Evolutionary conservation across 2,888 invertebrate genomes (phyloP).

Genomic region (Mechanitis messenoides): DNA sequence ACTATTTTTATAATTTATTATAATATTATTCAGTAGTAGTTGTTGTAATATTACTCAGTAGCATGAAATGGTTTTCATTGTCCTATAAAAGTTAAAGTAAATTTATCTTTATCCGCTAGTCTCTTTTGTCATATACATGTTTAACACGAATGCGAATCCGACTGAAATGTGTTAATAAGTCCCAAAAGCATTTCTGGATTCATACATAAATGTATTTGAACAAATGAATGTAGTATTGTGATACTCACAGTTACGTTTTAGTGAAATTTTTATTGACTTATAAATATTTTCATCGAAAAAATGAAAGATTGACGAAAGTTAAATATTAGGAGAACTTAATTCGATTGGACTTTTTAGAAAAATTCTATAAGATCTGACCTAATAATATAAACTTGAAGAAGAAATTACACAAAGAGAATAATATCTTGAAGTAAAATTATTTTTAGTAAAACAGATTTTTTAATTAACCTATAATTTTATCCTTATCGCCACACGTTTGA

Average conservation of each 20-base stretch:
- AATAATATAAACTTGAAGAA: not conserved
- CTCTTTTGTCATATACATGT: slow-evolving; percentile 33
- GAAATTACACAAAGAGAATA: not conserved
- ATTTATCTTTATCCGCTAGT: slow-evolving; percentile 11
- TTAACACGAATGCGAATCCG: slow-evolving; percentile 67
- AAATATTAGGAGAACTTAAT: slow-evolving; percentile 1
- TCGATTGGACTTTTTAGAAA: not conserved
- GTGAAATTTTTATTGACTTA: not conserved
- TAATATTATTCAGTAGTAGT: too few species aligned
- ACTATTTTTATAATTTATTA: too few species aligned
- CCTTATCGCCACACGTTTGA: too few species aligned
- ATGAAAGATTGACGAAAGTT: slow-evolving; percentile 3
- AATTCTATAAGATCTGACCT: not conserved
- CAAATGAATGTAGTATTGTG: slow-evolving; percentile 13
- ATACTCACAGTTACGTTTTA: slow-evolving; percentile 3
- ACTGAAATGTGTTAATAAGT: slow-evolving; percentile 69
- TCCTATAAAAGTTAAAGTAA: not conserved
- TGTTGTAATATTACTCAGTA: too few species aligned
- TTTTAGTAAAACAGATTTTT: too few species aligned
- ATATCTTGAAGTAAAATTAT: too few species aligned
- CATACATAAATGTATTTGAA: slow-evolving; percentile 15
- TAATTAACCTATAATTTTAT: too few species aligned
- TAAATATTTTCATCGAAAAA: slow-evolving; percentile 7
- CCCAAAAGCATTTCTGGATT: slow-evolving; percentile 33
- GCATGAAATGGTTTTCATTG: too few species aligned